These are phyloP conservation scores for Branchinecta lynchi DNA, from an alignment of 1,140 invertebrate genomes.

Conservation along the genomic window DNA sequence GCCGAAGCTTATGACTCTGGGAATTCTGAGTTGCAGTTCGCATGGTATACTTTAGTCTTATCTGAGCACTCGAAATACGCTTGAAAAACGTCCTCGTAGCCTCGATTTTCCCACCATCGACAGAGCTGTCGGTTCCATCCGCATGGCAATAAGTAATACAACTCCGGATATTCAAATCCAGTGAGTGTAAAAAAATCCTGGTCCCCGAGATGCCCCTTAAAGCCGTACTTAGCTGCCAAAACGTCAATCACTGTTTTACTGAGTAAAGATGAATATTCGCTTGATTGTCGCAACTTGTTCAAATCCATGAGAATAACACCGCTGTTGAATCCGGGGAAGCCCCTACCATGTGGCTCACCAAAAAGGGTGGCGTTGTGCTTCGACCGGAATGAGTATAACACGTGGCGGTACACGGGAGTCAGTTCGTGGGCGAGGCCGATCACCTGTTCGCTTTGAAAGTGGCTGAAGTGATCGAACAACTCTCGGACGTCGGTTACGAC, in stretches of 20 bases:
- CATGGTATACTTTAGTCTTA: constrained; percentile 59
- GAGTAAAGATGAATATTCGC: constrained; percentile 41
- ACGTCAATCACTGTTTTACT: constrained; percentile 38
- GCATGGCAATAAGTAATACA: constrained; percentile 61
- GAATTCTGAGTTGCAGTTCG: constrained; percentile 66
- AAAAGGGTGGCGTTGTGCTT: constrained; percentile 43
- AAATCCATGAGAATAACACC: constrained; percentile 60
- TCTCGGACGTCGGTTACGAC: constrained; percentile 50
- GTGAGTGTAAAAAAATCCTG: constrained; percentile 73
- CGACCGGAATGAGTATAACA: constrained; percentile 49
- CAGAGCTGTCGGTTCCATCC: constrained; percentile 71
- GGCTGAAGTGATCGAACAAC: constrained; percentile 49
- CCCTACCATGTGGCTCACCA: constrained; percentile 40
- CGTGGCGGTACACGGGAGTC: constrained; percentile 63
- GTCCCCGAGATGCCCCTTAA: constrained; percentile 63
- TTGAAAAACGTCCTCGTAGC: constrained; percentile 57
- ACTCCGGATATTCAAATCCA: constrained; percentile 49
- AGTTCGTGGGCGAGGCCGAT: constrained; percentile 61
- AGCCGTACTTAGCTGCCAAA: constrained; percentile 49
- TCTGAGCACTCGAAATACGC: constrained; percentile 55
- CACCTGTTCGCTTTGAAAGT: constrained; percentile 38
- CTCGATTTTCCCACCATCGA: constrained; percentile 64
- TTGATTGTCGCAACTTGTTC: constrained; percentile 46
- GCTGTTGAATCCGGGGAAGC: constrained; percentile 63
- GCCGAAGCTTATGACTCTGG: constrained; percentile 30